Conservation (phyloP, 2,113 vertebrate genomes). For the Galbula dea region DNA sequence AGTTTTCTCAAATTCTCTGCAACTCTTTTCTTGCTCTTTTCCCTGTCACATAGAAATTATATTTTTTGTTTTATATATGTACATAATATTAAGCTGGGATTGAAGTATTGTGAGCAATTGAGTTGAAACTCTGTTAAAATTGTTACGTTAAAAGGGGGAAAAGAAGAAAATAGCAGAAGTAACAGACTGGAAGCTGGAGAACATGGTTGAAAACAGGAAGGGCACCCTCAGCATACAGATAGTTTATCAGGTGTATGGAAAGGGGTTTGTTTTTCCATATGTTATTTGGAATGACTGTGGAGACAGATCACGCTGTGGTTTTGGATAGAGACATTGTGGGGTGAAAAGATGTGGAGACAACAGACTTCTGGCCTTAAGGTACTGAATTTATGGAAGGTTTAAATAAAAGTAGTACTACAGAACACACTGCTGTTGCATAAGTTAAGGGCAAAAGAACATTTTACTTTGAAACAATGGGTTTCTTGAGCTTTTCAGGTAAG, state of each 20-base stretch:
- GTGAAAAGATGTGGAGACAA: background rate
- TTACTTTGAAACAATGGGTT: background rate
- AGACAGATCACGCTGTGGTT: background rate
- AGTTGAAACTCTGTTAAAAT: background rate
- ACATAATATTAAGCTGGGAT: background rate
- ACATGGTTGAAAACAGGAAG: fast-evolving
- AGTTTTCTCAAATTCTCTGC: background rate
- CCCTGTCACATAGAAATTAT: background rate
- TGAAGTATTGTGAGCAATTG: background rate
- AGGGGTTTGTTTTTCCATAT: background rate
- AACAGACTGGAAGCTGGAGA: background rate
- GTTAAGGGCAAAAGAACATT: background rate
- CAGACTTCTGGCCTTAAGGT: background rate
- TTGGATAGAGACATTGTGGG: background rate
- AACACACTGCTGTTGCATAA: background rate
- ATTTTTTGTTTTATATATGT: background rate
- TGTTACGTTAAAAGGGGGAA: background rate
- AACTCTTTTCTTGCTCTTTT: background rate
- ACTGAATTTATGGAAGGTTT: background rate
- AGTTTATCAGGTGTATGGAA: background rate
- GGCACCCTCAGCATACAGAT: background rate
- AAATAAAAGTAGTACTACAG: background rate
- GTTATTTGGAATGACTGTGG: background rate
- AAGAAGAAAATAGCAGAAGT: background rate
- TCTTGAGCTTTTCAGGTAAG: background rate